These are phyloP conservation scores for Serinus canaria DNA, from an alignment of 2,113 vertebrate genomes.

Conservation along the genomic window DNA sequence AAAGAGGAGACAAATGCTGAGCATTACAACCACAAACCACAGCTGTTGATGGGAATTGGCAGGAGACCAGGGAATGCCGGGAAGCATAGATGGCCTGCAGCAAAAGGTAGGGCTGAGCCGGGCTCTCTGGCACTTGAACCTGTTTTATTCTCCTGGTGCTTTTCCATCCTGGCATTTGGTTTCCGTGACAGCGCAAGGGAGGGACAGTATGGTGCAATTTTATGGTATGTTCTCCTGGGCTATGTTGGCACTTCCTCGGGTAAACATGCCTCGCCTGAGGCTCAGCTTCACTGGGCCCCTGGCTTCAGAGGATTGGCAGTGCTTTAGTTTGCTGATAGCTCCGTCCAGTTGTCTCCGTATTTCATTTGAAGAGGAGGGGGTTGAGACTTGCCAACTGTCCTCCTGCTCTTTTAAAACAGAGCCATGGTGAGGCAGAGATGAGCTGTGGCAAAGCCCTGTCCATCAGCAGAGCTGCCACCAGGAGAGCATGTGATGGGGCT, in stretches of 20 bases:
- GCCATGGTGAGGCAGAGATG: not conserved
- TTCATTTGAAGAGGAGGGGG: not conserved
- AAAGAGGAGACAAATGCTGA: slow-evolving; percentile 33
- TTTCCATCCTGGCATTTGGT: slow-evolving; percentile 16
- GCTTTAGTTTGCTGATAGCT: not conserved
- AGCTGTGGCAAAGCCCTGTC: not conserved
- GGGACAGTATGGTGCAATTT: not conserved
- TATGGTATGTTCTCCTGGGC: slow-evolving; percentile 6
- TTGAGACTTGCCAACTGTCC: not conserved
- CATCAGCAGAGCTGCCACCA: not conserved
- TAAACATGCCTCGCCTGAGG: not conserved
- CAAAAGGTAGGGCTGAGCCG: slow-evolving; percentile 27
- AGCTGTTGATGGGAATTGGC: slow-evolving; percentile 49
- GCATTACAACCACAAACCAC: slow-evolving; percentile 46
- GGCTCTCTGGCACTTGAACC: not conserved
- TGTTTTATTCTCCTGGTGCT: slow-evolving; percentile 21
- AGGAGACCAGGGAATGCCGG: slow-evolving; percentile 36
- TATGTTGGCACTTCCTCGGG: not conserved
- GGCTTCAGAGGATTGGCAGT: not conserved
- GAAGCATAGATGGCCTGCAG: slow-evolving; percentile 31
- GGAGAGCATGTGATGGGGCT: not conserved
- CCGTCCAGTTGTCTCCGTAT: not conserved
- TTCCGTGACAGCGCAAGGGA: not conserved
- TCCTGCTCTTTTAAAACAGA: not conserved
- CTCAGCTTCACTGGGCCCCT: not conserved